Base-by-base conservation (phyloP, 1,140 invertebrate genomes). In the Sarcophaga bullata region DNA sequence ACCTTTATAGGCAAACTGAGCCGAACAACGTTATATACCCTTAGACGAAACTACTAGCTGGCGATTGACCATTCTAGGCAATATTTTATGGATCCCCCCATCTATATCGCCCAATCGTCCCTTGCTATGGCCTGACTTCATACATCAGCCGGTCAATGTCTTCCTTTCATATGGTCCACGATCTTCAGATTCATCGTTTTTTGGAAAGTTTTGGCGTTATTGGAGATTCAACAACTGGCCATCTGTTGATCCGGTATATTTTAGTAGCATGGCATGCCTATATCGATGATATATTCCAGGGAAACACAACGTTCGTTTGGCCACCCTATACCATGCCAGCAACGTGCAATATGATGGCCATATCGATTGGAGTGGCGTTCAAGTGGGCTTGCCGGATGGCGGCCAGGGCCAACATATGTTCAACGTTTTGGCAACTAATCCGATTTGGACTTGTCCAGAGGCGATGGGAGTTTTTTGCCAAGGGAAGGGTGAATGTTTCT, bases 171-270 rank as follows among this genome's bases (percentile, higher is more conserved):
- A 92, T 83, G 91, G n/a, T 92, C 52, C 95, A 96, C 84, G 95
- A 96, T 90, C 95, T 58, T 10, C 95, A 0, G 94, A 95, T 86
- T 10, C 91, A 93, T 87, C 92, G 93, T 85, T 93, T 94, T 88
- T 90, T 94, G 90, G 93, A 94, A 90, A 91, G 91, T 3, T 94
- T 94, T 82, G 91, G 92, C 19, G 92, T 94, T 0, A 95, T 95
- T 92, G 94, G 93, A 15, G 94, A 95, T 86, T 91, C 93, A 0
- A 92, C 94, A 0, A 95, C 94, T 11, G n/a, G 93, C 94, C 7
- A 95, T 95, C 95, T 92, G 96, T 13, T n/a, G 96, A 97, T 90
- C 96, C 96, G 0, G 90, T 95, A 8, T 97, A 97, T 91, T 97
- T 96, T 89, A 93, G 95, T n/a, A n/a, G n/a, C n/a, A 86, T 96